Evolutionary conservation across 2,888 invertebrate genomes (phyloP), one percentile per base, ranked within the genome.

Genomic region (Drosophila colorata): DNA sequence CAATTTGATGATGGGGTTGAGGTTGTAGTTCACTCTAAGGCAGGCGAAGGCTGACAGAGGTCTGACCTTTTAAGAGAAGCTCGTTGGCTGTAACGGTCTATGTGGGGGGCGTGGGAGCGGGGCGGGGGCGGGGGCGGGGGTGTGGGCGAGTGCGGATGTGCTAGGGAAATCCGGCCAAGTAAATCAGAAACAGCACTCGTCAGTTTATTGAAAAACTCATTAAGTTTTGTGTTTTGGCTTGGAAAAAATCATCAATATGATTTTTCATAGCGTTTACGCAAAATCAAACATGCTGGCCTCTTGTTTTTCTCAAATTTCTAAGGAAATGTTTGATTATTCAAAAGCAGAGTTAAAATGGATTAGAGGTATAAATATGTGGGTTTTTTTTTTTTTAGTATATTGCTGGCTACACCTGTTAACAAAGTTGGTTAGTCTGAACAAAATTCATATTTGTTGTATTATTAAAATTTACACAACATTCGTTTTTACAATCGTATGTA

Each of bases 1-100:
- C 86, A 82, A 81, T 74, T 82, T 77, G 69, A 68, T 66, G 83
- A 75, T 67, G 60, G 74, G 66, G 56, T 64, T 64, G 58, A 66
- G 47, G 58, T 56, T 59, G 40, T 16, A 43, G 58, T 56, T 63
- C 61, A 60, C 37, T 68, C 48, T 44, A 43, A 61, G 61, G 20
- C 51, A 44, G 51, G 33, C 20, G 48, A 23, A 41, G 20, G 25
- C 67, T 67, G 66, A 70, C 74, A 58, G 40, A 55, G 58, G 57
- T 63, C 59, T 52, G 66, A 77, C 57, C 56, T 65, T 68, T 77
- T 61, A 61, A 74, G 60, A 68, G 56, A 71, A 65, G 59, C 68
- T 77, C 78, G 78, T 78, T 68, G 71, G 74, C 65, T 13, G 16
- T 57, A 28, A 28, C 28, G 28, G 28, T 28, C 28, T 28, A 47